Base-by-base conservation (phyloP, 2,888 invertebrate species). In the Dendrolimus pini region DNA sequence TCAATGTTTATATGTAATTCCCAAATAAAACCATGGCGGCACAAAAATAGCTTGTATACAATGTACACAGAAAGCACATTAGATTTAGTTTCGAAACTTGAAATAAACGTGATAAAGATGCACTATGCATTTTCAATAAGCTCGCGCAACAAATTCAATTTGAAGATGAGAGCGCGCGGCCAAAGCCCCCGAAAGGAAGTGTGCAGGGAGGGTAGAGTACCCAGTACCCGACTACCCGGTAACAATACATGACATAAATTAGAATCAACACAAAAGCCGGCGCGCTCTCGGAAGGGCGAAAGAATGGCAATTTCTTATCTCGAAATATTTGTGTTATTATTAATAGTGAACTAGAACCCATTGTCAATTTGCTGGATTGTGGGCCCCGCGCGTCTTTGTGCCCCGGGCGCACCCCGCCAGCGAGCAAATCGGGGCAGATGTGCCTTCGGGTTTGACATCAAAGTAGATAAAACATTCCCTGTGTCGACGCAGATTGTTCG, bases 161-260 rank as follows among this genome's bases (percentile, higher is more conserved):
- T 79, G 73, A 75, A 78, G 77, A 72, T 68, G 66, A 47, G 69
- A 80, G 66, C 71, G 74, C 74, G 76, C 76, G 75, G 74, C 78
- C 80, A 70, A 74, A 81, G 83, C 80, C 88, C 85, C 82, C 72
- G 78, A 76, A 80, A 84, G 84, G 85, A 86, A 84, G 82, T 79
- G 82, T 83, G 87, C 84, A 86, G 88, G 85, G 88, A 83, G 86
- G 82, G 85, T 10, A 9, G 9, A 10, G 47, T 77, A 78, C 79
- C 76, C 76, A 72, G 73, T 75, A 80, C 18, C 47, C 47, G 9
- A 2, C 9, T 77, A 78, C 79, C 76, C 76, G 72, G 73, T 75
- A 80, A 89, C 88, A 89, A 89, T 89, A 80, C 88, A 83, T 81
- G 81, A 89, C 89, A 89, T 90, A 90, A 89, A 89, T 90, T 89